These are phyloP conservation scores for Poicephalus gulielmi DNA, from an alignment of 2,113 vertebrate genomes.

Conservation along the genomic window DNA sequence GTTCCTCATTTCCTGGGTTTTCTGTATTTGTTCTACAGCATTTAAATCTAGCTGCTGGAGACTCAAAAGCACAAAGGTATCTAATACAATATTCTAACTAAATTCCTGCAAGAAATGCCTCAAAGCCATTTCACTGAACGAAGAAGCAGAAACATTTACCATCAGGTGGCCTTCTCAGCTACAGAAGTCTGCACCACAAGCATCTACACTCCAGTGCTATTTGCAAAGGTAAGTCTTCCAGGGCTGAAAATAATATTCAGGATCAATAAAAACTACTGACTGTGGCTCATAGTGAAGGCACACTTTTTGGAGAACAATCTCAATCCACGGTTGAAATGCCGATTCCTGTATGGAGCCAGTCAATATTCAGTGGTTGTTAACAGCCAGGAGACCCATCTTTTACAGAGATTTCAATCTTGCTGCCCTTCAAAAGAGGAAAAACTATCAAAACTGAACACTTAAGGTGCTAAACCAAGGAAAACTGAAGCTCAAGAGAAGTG, in stretches of 20 bases:
- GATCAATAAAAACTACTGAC: not conserved
- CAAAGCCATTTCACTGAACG: not conserved
- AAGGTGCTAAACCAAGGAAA: not conserved
- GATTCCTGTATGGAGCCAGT: not conserved
- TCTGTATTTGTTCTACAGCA: not conserved
- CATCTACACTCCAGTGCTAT: not conserved
- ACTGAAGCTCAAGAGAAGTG: not conserved
- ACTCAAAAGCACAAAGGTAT: conserved; percentile 1
- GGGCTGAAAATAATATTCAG: not conserved
- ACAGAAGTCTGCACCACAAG: conserved; percentile 18
- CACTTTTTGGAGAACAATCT: not conserved
- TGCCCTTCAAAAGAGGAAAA: not conserved
- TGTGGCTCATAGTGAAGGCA: not conserved
- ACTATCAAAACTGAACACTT: not conserved
- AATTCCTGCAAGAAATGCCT: not conserved
- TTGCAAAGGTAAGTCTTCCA: not conserved
- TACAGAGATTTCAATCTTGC: not conserved
- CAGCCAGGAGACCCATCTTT: not conserved
- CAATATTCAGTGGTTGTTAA: not conserved
- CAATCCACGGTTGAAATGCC: not conserved
- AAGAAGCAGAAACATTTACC: conserved; percentile 34
- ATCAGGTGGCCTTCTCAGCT: conserved; percentile 19
- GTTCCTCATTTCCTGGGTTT: not conserved
- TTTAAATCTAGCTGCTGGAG: conserved; percentile 4
- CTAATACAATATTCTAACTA: not conserved